These are phyloP conservation scores for Dryobates pubescens DNA, from an alignment of 2,797 vertebrate genomes.

Conservation along the genomic window DNA sequence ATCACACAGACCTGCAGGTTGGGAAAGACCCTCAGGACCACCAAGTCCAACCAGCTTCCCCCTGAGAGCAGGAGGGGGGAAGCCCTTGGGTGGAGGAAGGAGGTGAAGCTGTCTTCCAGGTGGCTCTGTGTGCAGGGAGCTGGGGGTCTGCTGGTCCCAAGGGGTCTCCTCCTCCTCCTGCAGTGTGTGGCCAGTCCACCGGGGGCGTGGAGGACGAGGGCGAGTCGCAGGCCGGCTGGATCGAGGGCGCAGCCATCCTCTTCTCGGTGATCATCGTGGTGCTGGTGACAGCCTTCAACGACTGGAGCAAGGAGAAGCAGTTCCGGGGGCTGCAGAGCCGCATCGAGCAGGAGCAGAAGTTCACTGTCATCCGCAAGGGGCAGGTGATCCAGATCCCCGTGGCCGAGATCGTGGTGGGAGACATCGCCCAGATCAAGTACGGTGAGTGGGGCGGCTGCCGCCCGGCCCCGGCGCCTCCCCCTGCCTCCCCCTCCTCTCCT, in stretches of 20 bases:
- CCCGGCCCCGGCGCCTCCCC: not conserved
- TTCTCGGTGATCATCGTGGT: constrained; percentile 96
- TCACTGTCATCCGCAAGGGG: constrained; percentile 94
- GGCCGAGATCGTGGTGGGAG: constrained; percentile 94
- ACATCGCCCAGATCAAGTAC: constrained; percentile 98
- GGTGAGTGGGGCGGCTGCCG: constrained; percentile 76
- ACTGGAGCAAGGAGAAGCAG: constrained; percentile 99
- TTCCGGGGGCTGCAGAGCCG: constrained; percentile 96
- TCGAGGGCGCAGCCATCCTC: constrained; percentile 95
- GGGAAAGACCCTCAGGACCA: too few species aligned
- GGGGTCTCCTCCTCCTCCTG: not conserved
- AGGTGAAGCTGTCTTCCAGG: too few species aligned
- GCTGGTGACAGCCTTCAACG: constrained; percentile 96
- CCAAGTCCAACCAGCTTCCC: too few species aligned
- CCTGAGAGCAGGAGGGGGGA: too few species aligned
- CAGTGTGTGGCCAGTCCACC: constrained; percentile 85
- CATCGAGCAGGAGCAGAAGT: constrained; percentile 97
- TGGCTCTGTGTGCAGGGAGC: too few species aligned
- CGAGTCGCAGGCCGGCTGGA: constrained; percentile 94
- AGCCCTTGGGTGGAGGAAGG: too few species aligned
- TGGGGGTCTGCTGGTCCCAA: too few species aligned
- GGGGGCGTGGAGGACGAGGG: constrained; percentile 87
- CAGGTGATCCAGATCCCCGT: constrained; percentile 98
- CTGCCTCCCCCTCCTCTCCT: accelerated
- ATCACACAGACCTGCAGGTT: too few species aligned